Conservation (phyloP, 2,888 invertebrate genomes). For the Mechanitis mazaeus region DNA sequence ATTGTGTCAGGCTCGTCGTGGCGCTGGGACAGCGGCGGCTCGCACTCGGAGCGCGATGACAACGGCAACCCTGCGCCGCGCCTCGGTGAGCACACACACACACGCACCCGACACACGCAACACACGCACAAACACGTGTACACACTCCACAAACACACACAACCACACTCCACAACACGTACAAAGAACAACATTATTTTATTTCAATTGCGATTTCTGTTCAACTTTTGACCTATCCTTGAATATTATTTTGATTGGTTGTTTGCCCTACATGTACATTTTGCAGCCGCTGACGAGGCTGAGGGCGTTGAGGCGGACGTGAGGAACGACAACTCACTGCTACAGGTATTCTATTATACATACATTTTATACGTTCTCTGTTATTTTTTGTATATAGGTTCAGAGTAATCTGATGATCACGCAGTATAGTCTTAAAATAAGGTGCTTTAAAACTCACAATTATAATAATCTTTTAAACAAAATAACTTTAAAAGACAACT, state of each 20-base stretch:
- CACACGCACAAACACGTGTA: neutral
- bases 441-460: too few species aligned
- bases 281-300: neutral
- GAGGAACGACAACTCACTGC: slow-evolving; percentile 52
- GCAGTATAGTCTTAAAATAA: too few species aligned
- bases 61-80: slow-evolving; percentile 45
- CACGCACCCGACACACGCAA: neutral
- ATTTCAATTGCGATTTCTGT: too few species aligned
- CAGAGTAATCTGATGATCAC: too few species aligned
- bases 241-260: neutral
- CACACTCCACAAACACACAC: neutral
- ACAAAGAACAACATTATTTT: neutral
- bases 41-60: slow-evolving; percentile 49
- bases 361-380: neutral
- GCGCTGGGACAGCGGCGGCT: slow-evolving; percentile 37
- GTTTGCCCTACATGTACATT: neutral
- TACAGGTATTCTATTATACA: slow-evolving; percentile 22
- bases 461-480: too few species aligned
- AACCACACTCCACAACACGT: neutral
- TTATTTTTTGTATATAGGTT: neutral
- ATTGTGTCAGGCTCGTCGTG: slow-evolving; percentile 32
- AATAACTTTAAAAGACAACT: too few species aligned
- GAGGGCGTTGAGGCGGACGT: slow-evolving; percentile 35
- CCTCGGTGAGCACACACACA: slow-evolving; percentile 16
- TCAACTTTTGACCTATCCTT: neutral